Evolutionary conservation across 1,140 invertebrate species (phyloP), one percentile per base, ranked within the genome.

Genomic region (Ceratoteleas bidentatus): DNA sequence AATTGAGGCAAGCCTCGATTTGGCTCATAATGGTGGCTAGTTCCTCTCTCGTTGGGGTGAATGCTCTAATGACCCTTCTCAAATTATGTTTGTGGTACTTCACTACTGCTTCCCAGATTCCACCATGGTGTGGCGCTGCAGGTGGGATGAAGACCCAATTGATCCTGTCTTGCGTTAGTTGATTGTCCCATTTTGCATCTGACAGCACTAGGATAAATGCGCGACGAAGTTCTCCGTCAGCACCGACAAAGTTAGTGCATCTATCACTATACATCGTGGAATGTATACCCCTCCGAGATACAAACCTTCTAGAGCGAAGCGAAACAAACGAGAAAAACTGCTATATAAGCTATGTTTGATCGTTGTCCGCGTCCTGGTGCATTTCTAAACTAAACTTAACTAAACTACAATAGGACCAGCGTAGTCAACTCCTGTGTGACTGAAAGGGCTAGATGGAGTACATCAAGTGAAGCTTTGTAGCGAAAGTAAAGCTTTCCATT

Each of bases 11-110:
- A 1, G 87, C 85, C 65, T 89, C 88, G 10, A 88, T 84, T 57
- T 88, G 84, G 62, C 43, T 45, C 0, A 89, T 24, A 2, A 88
- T 11, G 0, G 85, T 90, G 0, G 57, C 78, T 14, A 88, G 80
- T 72, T 84, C 82, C 45, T 86, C 83, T 13, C 60, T 84, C 11
- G 84, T 86, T 0, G 82, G 66, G 2, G 2, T 40, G 36, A 53
- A 24, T 6, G 78, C 40, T n/a, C 77, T 66, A 32, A 84, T 24
- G 3, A 73, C 43, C 5, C 43, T 11, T 38, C 64, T 15, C n/a
- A 89, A 40, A 16, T 84, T 76, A 36, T 81, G 56, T 45, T 88
- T 84, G 6, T 85, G 66, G 9, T 57, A 32, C 47, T 14, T 13
- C 4, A 50, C 50, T 11, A 3, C 50, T 4, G 50, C 15, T 53